A percentile compares a stretch with the other conserved stretches of the same genome.
Conservation (phyloP, 2,113 vertebrate species). For the Acrocephalus arundinaceus region DNA sequence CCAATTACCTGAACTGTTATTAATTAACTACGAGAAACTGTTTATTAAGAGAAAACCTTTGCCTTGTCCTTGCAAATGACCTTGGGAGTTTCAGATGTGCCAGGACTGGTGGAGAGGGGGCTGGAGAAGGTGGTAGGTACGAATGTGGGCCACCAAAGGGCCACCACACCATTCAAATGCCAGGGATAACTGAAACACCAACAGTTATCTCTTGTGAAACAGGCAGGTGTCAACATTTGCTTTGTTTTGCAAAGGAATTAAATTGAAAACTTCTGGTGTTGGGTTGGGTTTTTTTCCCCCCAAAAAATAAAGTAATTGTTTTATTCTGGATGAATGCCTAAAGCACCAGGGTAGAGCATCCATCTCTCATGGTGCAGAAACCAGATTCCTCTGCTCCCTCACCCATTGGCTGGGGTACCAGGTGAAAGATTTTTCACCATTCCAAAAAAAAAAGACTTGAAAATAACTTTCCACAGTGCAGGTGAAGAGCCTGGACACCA, state of each 20-base stretch:
- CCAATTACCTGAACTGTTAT: not conserved
- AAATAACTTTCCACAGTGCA: not conserved
- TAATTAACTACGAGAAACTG: not conserved
- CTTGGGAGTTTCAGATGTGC: not conserved
- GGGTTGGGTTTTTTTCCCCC: fast-evolving
- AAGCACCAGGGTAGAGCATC: not conserved
- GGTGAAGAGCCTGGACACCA: not conserved
- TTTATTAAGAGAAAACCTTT: not conserved
- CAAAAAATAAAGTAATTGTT: not conserved
- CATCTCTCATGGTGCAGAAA: not conserved
- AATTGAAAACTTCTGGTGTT: not conserved
- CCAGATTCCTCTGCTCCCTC: not conserved
- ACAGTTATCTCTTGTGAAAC: not conserved
- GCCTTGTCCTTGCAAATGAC: not conserved
- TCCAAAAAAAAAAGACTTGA: not conserved
- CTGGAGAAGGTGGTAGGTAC: not conserved
- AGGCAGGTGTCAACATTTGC: not conserved
- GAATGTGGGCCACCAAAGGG: not conserved
- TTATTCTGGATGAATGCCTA: not conserved
- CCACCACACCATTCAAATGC: not conserved
- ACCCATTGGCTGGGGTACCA: not conserved
- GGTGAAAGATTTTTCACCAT: not conserved
- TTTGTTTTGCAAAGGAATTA: not conserved
- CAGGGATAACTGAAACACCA: not conserved
- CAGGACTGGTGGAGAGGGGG: not conserved